Conservation (phyloP, 2,113 vertebrate genomes). For the Hymenochirus boettgeri region DNA sequence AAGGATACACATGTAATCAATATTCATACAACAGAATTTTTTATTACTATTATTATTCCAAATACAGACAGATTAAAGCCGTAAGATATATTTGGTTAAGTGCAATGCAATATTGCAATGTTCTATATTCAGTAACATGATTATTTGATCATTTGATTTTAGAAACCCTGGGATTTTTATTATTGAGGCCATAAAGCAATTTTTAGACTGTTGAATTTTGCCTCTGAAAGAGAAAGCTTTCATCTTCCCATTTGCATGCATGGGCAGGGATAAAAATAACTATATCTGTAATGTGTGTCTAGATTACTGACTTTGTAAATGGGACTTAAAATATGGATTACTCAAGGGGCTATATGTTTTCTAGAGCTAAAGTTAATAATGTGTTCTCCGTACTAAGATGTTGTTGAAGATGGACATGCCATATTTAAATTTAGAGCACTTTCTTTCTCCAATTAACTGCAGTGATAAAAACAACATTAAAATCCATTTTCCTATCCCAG, state of each 20-base stretch:
- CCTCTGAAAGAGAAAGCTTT: background rate
- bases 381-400: too few relatives aligned
- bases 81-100: background rate
- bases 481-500: too few relatives aligned
- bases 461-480: too few relatives aligned
- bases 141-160: constrained; percentile 27
- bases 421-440: too few relatives aligned
- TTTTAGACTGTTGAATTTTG: constrained; percentile 24
- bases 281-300: background rate
- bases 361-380: too few relatives aligned
- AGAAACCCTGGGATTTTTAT: constrained; percentile 19
- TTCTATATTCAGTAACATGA: constrained; percentile 9
- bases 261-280: constrained; percentile 2
- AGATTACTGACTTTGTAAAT: background rate
- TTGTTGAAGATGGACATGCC: too few relatives aligned
- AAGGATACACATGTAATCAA: constrained; percentile 3
- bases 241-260: constrained; percentile 11
- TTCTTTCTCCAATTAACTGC: too few relatives aligned
- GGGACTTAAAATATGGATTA: too few relatives aligned
- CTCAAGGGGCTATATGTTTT: too few relatives aligned
- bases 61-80: constrained; percentile 10
- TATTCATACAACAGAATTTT: constrained; percentile 10
- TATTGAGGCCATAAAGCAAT: constrained; percentile 25
- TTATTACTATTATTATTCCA: constrained; percentile 13
- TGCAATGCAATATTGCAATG: constrained; percentile 15